phyloP scores from a whole-genome alignment of 2,797 vertebrate genomes.

The Myotis vivesi region DNA sequence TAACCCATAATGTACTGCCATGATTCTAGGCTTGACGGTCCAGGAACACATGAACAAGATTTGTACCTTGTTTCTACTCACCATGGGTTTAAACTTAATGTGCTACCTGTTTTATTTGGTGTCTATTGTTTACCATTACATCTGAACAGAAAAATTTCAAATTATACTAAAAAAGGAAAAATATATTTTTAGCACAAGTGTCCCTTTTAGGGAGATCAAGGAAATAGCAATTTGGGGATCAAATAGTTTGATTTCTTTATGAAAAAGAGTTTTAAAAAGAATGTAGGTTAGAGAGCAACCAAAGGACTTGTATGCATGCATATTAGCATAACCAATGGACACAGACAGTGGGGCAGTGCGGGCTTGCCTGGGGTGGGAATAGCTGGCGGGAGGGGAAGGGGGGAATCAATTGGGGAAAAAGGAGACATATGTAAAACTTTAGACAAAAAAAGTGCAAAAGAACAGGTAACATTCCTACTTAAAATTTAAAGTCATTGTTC shows the following conservation, averaged over 20 bases:
- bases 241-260: conserved; percentile 49
- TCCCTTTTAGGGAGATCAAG: background rate
- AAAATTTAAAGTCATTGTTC: background rate
- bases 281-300: no score
- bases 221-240: background rate
- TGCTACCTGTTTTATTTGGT: background rate
- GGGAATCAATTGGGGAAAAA: no score
- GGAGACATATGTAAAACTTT: no score
- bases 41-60: background rate
- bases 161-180: background rate
- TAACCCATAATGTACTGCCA: background rate
- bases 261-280: background rate
- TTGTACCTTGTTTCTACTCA: background rate
- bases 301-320: no score
- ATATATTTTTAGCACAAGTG: background rate
- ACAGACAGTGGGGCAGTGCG: no score
- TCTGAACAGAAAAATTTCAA: conserved; percentile 6
- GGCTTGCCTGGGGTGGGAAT: no score
- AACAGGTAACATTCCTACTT: background rate
- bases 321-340: no score
- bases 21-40: background rate
- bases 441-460: background rate
- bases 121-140: background rate
- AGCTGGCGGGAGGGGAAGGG: no score
- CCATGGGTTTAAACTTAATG: background rate